Conservation (phyloP, 2,888 invertebrate species). For the Nemotelus nigrinus region DNA sequence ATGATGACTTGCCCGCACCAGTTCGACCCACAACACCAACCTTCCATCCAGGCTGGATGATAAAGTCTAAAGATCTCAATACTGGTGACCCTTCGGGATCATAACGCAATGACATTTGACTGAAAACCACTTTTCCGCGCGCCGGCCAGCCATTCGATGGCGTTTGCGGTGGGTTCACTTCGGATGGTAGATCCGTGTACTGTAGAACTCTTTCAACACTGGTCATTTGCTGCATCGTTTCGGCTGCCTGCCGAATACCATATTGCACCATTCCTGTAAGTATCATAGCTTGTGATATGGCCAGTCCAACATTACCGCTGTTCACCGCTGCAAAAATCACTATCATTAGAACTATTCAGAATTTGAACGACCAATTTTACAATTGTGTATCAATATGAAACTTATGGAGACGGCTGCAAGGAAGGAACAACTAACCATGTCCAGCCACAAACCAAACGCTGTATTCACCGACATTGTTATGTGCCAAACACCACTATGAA, state of each 20-base stretch:
- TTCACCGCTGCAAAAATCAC: conserved; percentile 61
- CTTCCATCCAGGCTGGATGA: conserved; percentile 74
- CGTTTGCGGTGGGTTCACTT: conserved; percentile 63
- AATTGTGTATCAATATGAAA: conserved; percentile 70
- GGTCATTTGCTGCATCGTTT: conserved; percentile 76
- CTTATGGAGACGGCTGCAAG: conserved; percentile 72
- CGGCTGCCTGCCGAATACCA: conserved; percentile 76
- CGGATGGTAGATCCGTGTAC: conserved; percentile 76
- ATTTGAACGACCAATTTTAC: conserved; percentile 62
- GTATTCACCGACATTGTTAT: conserved; percentile 61
- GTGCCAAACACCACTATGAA: conserved; percentile 64
- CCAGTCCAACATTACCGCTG: conserved; percentile 77
- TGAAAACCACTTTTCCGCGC: conserved; percentile 70
- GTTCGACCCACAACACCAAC: conserved; percentile 86
- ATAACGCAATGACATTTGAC: conserved; percentile 71
- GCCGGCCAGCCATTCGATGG: conserved; percentile 76
- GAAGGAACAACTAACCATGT: conserved; percentile 75
- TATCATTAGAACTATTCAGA: neutral
- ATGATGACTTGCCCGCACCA: conserved; percentile 84
- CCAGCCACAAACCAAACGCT: conserved; percentile 80
- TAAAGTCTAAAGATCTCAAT: conserved; percentile 76
- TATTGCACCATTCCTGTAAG: conserved; percentile 78
- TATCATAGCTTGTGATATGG: conserved; percentile 75
- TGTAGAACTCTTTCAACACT: conserved; percentile 78
- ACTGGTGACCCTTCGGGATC: conserved; percentile 71